A percentile compares a stretch with the other conserved stretches of the same genome.
phyloP scores from a whole-genome alignment of 2,113 vertebrate genomes.

The Motacilla tschutschensis region DNA sequence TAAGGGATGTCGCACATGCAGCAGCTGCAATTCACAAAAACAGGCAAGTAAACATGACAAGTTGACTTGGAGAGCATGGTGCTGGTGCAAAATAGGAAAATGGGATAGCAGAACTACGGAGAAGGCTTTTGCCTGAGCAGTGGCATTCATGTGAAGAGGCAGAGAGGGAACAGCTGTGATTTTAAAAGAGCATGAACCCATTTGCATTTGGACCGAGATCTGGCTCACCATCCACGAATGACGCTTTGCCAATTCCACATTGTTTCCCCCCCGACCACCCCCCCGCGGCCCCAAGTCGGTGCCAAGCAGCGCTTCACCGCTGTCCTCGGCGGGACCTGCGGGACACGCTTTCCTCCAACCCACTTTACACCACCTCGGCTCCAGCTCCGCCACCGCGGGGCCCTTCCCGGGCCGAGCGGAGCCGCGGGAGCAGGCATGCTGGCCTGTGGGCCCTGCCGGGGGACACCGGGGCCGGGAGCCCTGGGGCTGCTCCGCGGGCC shows the following conservation, averaged over 20 bases:
- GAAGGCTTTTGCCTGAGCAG: background rate
- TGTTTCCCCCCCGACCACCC: background rate
- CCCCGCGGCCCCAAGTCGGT: background rate
- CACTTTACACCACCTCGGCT: background rate
- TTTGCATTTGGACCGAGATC: background rate
- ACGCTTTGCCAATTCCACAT: background rate
- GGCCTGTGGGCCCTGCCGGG: background rate
- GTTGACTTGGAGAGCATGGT: background rate
- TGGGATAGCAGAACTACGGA: rapidly evolving
- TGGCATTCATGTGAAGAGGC: background rate
- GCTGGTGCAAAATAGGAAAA: background rate
- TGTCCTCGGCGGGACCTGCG: background rate
- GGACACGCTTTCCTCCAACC: background rate
- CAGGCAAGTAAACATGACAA: background rate
- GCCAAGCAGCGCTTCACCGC: background rate
- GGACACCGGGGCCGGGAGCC: background rate
- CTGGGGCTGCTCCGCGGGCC: background rate
- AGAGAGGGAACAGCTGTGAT: background rate
- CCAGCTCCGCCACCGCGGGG: background rate
- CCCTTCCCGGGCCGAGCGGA: background rate
- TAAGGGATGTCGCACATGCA: rapidly evolving
- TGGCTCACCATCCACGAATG: background rate
- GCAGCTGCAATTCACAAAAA: background rate
- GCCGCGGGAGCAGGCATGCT: background rate
- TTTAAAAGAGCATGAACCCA: background rate